Percentiles rank a stretch among this genome's conserved stretches.
phyloP scores from a whole-genome alignment of 2,888 invertebrate species.

The Watsonalla binaria region DNA sequence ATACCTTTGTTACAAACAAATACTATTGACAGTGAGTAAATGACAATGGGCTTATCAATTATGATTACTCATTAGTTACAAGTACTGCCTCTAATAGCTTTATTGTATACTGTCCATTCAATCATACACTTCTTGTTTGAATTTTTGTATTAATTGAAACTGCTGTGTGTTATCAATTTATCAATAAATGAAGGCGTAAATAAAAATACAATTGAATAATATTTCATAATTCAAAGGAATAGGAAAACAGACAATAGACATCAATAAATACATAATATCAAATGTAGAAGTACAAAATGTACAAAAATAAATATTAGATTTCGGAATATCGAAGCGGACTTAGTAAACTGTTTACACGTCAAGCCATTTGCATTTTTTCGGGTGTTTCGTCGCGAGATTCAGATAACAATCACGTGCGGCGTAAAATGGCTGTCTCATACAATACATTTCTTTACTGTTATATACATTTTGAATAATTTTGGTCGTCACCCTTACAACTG shows the following conservation, averaged over 20 bases:
- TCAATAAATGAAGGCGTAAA: no score
- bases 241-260: slow-evolving; percentile 38
- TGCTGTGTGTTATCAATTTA: background rate
- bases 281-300: slow-evolving; percentile 26
- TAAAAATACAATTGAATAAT: no score
- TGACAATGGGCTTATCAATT: no score
- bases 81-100: no score
- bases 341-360: background rate
- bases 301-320: background rate
- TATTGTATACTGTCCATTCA: no score
- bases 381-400: background rate
- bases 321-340: background rate
- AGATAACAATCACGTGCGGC: background rate
- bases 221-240: slow-evolving; percentile 22
- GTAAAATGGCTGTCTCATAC: background rate
- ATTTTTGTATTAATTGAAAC: slow-evolving; percentile 1
- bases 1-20: slow-evolving; percentile 53
- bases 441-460: no score
- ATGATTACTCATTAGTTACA: no score
- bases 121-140: no score
- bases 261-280: slow-evolving; percentile 30
- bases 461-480: no score
- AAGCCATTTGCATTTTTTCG: background rate
- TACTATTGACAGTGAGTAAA: slow-evolving; percentile 1
- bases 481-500: no score